phyloP scores from a whole-genome alignment of 1,140 invertebrate genomes.

The Achatina immaculata region DNA sequence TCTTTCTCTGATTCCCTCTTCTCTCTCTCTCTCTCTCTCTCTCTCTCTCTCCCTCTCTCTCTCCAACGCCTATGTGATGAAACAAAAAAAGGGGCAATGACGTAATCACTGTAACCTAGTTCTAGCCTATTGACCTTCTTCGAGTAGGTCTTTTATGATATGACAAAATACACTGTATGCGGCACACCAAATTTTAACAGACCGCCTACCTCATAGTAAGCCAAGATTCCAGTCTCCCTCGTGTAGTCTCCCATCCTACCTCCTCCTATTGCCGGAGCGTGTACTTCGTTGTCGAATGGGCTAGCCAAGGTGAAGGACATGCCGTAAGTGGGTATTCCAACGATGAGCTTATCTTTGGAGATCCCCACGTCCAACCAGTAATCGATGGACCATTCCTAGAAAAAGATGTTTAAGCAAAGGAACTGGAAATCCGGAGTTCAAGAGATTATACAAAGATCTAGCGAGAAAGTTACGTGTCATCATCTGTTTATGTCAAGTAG shows the following conservation, averaged over 20 bases:
- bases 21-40: too few relatives aligned
- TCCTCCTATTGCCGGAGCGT: slow-evolving; percentile 81
- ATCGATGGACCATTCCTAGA: slow-evolving; percentile 33
- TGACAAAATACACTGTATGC: too few relatives aligned
- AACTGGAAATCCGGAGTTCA: too few relatives aligned
- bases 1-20: too few relatives aligned
- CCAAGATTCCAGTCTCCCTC: slow-evolving; percentile 90
- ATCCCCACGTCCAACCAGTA: slow-evolving; percentile 75
- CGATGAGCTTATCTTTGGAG: slow-evolving; percentile 82
- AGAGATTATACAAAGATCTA: neutral
- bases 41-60: too few relatives aligned
- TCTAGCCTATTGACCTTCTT: too few relatives aligned
- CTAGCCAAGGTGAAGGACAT: slow-evolving; percentile 84
- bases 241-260: slow-evolving; percentile 78
- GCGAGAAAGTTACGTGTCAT: neutral
- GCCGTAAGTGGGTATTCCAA: slow-evolving; percentile 91
- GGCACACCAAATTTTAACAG: too few relatives aligned
- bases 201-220: slow-evolving; percentile 91
- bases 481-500: too few relatives aligned
- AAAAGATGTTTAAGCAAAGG: neutral
- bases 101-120: too few relatives aligned
- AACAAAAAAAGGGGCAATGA: too few relatives aligned
- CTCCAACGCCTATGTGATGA: too few relatives aligned
- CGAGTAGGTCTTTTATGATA: too few relatives aligned
- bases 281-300: slow-evolving; percentile 85